Evolutionary conservation across 2,888 invertebrate species (phyloP), one percentile per base, ranked within the genome.

Genomic region (Andrena marginata): DNA sequence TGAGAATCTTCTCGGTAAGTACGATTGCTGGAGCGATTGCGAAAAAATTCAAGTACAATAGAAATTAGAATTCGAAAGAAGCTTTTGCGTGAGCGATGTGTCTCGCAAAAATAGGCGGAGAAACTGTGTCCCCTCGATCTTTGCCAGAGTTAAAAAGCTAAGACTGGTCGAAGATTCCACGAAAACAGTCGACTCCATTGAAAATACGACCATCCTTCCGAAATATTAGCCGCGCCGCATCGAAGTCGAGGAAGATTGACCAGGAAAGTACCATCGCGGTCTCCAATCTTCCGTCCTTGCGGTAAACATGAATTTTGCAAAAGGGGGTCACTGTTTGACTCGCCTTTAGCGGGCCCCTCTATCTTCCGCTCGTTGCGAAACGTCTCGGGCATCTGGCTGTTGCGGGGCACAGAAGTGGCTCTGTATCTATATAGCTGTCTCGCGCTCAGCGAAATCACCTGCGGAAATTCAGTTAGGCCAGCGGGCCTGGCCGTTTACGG

Each of bases 381-480:
- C 60, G 31, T 56, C 48, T 26, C 26, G 7, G 26, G 16, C 42
- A 31, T 4, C 42, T 48, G 31, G 20, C 31, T 54, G 51, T 70
- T 62, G 33, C 63, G 2, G 56, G 16, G 62, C 13, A 56, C 60
- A 74, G 48, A 48, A 51, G 8, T 29, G 62, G 23, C 73, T 35
- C 13, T 77, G 29, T 76, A 77, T 67, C 77, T 74, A 51, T 70
- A 31, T 63, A 56, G 63, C 23, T 20, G 33, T 20, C 35, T 65
- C 8, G 35, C 68, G 51, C 23, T 31, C 65, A 84, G 65, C 62
- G 75, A 80, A 79, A 80, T 87, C 77, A 84, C 79, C 81, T 73
- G 85, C 76, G 77, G 74, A 86, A 86, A 86, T 87, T 88, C 82
- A 86, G 82, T 86, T 87, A 86, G 35, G 42, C 70, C 67, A 64